phyloP scores from a whole-genome alignment of 2,888 invertebrate genomes.

The Drosophila multiciliata region DNA sequence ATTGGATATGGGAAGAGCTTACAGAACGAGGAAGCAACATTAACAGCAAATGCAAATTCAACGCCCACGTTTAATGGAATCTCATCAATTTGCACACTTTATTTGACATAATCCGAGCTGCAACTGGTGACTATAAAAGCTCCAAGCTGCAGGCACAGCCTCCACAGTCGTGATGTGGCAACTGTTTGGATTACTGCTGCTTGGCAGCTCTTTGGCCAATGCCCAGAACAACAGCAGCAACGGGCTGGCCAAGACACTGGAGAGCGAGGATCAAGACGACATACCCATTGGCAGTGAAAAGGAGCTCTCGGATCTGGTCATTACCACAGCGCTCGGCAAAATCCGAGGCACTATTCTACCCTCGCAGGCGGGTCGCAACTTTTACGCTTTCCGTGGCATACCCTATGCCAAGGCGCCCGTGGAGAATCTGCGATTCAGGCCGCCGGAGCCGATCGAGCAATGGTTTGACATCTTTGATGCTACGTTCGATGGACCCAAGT shows the following conservation, averaged over 20 bases:
- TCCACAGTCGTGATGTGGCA: slow-evolving; percentile 62
- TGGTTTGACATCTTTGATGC: slow-evolving; percentile 87
- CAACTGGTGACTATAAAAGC: slow-evolving; percentile 67
- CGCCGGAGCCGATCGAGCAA: slow-evolving; percentile 85
- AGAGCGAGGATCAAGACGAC: slow-evolving; percentile 33
- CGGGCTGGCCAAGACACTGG: slow-evolving; percentile 39
- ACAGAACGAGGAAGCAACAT: slow-evolving; percentile 45
- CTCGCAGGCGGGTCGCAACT: slow-evolving; percentile 82
- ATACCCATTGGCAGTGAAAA: slow-evolving; percentile 77
- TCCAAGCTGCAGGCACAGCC: slow-evolving; percentile 6
- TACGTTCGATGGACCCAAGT: slow-evolving; percentile 87
- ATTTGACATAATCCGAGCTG: slow-evolving; percentile 49
- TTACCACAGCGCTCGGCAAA: slow-evolving; percentile 83
- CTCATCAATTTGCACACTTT: slow-evolving; percentile 70
- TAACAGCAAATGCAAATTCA: slow-evolving; percentile 12
- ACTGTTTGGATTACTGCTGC: slow-evolving; percentile 29
- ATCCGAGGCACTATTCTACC: slow-evolving; percentile 83
- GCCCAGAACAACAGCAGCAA: slow-evolving; percentile 33
- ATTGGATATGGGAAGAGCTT: slow-evolving; percentile 75
- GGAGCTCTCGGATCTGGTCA: slow-evolving; percentile 82
- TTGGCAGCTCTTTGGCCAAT: neutral
- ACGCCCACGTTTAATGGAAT: slow-evolving; percentile 54
- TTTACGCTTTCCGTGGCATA: slow-evolving; percentile 84
- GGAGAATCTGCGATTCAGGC: slow-evolving; percentile 80
- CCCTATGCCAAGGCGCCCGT: slow-evolving; percentile 84